phyloP scores from a whole-genome alignment of 2,797 vertebrate genomes.

The Benthosema pterotum region DNA sequence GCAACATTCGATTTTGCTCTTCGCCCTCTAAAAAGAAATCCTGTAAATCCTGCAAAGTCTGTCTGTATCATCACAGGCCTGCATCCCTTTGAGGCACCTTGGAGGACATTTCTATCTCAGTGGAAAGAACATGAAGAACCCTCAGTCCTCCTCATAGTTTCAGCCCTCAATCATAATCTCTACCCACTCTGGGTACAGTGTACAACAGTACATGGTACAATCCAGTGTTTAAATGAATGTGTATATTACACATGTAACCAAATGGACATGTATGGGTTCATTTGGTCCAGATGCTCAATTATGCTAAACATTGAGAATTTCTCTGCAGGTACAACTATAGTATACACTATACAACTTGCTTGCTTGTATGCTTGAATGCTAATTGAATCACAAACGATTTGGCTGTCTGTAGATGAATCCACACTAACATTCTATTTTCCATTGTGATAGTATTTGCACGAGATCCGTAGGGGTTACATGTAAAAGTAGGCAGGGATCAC shows the following conservation, averaged over 20 bases:
- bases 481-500: too few relatives aligned
- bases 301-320: too few relatives aligned
- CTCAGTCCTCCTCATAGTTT: constrained; percentile 21
- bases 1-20: constrained; percentile 56
- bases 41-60: constrained; percentile 53
- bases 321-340: too few relatives aligned
- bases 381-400: too few relatives aligned
- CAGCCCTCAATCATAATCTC: constrained; percentile 19
- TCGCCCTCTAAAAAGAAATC: constrained; percentile 54
- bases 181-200: not conserved
- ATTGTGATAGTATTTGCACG: too few relatives aligned
- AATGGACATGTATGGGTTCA: not conserved
- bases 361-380: too few relatives aligned
- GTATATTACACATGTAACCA: not conserved
- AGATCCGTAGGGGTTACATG: too few relatives aligned
- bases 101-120: constrained; percentile 41
- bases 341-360: too few relatives aligned
- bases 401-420: too few relatives aligned
- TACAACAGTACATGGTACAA: not conserved
- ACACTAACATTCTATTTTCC: too few relatives aligned
- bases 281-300: not conserved
- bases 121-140: constrained; percentile 26
- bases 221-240: not conserved
- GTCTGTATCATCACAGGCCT: constrained; percentile 44
- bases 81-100: constrained; percentile 42